Conservation (phyloP, 2,888 invertebrate genomes). For the Hemaris fuciformis region DNA sequence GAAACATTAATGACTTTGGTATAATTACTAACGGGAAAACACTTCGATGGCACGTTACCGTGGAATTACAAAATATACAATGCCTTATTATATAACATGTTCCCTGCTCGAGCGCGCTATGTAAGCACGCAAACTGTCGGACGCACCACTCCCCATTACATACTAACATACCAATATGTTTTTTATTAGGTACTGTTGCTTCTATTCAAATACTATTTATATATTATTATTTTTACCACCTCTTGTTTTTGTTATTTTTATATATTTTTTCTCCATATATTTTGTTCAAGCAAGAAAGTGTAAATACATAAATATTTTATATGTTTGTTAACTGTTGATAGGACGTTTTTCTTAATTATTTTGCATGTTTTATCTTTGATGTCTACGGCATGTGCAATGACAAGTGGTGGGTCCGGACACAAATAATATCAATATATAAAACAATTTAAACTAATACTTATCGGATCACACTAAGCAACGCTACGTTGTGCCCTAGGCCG, state of each 20-base stretch:
- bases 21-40: slow-evolving; percentile 5
- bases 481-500: slow-evolving; percentile 1
- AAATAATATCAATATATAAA: slow-evolving; percentile 15
- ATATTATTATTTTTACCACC: too few relatives aligned
- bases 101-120: slow-evolving; percentile 5
- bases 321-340: not conserved
- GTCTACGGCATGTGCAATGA: not conserved
- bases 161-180: not conserved
- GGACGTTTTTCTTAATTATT: not conserved
- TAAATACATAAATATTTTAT: too few relatives aligned
- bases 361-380: not conserved
- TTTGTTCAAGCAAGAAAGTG: too few relatives aligned
- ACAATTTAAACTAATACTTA: slow-evolving; percentile 19
- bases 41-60: slow-evolving; percentile 8
- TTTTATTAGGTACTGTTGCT: not conserved
- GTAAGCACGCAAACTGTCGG: not conserved
- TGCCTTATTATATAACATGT: not conserved
- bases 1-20: slow-evolving; percentile 5
- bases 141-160: not conserved
- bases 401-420: not conserved
- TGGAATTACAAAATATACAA: slow-evolving; percentile 4
- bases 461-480: not conserved
- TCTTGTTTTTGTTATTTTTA: too few relatives aligned
- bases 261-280: too few relatives aligned
- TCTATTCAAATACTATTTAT: not conserved